phyloP scores from a whole-genome alignment of 64 coral and sea anemone genomes.

The Porites lutea region DNA sequence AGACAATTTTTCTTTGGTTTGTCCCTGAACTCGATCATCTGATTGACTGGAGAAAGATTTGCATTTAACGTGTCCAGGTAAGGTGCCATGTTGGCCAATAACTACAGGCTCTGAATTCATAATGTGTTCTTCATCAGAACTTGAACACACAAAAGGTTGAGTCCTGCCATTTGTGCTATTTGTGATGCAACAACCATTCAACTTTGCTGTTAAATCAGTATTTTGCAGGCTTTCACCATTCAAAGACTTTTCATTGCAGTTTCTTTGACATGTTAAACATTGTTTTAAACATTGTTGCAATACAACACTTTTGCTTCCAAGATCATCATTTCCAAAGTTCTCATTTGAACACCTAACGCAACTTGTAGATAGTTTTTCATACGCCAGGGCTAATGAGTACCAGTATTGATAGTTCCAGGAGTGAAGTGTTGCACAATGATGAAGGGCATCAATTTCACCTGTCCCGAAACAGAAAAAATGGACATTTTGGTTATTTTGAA shows the following conservation, averaged over 20 bases:
- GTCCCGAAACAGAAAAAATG: neutral
- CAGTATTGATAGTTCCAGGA: conserved; percentile 59
- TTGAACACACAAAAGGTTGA: neutral
- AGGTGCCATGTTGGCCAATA: neutral
- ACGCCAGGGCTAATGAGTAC: conserved; percentile 52
- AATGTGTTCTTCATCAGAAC: neutral
- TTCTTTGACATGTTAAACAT: no score
- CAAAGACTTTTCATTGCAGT: no score
- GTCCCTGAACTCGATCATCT: neutral
- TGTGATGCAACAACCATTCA: no score
- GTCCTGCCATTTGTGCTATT: neutral
- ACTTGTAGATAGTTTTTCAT: conserved; percentile 6
- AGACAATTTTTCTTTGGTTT: neutral
- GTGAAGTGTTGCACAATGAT: conserved; percentile 53
- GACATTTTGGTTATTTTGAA: no score
- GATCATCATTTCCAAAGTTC: neutral
- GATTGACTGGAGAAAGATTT: neutral
- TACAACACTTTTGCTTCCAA: neutral
- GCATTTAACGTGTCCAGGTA: neutral
- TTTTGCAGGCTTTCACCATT: no score
- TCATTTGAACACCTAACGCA: neutral
- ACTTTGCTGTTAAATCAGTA: no score
- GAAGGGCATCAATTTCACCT: conserved; percentile 59
- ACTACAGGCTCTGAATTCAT: neutral
- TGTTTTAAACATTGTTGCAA: neutral